Percentiles rank a stretch among this genome's conserved stretches.
phyloP scores from a whole-genome alignment of 2,113 vertebrate species.

The Noturus placidus region DNA sequence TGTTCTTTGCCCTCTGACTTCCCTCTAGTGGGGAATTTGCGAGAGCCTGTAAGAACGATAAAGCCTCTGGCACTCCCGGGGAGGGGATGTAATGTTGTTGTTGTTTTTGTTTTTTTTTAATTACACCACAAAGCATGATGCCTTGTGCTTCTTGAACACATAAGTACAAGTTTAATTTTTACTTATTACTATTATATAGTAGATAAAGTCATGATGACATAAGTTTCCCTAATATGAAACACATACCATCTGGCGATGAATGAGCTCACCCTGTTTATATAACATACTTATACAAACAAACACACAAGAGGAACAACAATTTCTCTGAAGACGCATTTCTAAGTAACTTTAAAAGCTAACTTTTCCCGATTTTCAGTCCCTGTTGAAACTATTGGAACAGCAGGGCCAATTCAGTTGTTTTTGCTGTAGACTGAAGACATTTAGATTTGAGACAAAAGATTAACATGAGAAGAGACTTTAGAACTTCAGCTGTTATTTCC shows the following conservation, averaged over 20 bases:
- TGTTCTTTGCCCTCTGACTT: conserved; percentile 30
- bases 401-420: too few species aligned
- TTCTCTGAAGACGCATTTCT: background rate
- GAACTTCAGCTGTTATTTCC: too few species aligned
- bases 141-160: background rate
- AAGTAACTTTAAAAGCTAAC: too few species aligned
- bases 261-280: conserved; percentile 7
- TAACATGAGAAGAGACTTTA: too few species aligned
- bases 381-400: too few species aligned
- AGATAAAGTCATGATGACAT: background rate
- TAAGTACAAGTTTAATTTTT: background rate
- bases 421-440: too few species aligned
- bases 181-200: background rate
- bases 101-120: conserved; percentile 28
- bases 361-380: background rate
- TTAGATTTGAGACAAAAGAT: too few species aligned
- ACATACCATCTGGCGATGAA: conserved; percentile 12
- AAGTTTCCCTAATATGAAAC: conserved; percentile 5
- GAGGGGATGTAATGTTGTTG: conserved; percentile 31
- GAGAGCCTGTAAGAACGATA: too few species aligned
- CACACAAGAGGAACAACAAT: background rate
- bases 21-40: conserved; percentile 52
- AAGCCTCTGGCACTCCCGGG: conserved; percentile 54
- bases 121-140: background rate
- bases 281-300: background rate